A percentile compares a stretch with the other conserved stretches of the same genome.
phyloP scores from a whole-genome alignment of 2,797 vertebrate genomes.

The Pogoniulus pusillus region DNA sequence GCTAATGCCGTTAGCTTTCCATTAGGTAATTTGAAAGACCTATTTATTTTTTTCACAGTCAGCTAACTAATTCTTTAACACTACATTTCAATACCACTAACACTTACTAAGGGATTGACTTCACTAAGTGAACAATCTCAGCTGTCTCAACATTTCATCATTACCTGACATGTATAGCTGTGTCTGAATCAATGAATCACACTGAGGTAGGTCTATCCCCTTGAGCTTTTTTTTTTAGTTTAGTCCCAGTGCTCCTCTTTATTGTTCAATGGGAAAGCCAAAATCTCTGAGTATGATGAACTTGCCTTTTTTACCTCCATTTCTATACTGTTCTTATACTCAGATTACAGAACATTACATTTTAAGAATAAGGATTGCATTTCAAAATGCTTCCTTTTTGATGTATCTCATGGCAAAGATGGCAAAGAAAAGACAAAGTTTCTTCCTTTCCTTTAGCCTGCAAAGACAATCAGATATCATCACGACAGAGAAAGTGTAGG shows the following conservation, averaged over 20 bases:
- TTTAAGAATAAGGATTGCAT: not conserved
- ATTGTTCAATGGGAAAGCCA: not conserved
- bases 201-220: slow-evolving; percentile 16
- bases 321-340: not conserved
- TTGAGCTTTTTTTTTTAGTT: not conserved
- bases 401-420: not conserved
- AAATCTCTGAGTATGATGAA: not conserved
- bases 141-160: slow-evolving; percentile 62
- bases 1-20: slow-evolving; percentile 63
- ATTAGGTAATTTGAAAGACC: slow-evolving; percentile 63
- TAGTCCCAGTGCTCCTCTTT: not conserved
- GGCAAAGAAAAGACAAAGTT: not conserved
- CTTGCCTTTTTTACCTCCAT: not conserved
- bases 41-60: slow-evolving; percentile 46
- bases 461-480: not conserved
- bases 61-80: slow-evolving; percentile 66
- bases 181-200: slow-evolving; percentile 47
- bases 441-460: not conserved
- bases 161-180: slow-evolving; percentile 37
- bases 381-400: not conserved
- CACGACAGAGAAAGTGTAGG: not conserved
- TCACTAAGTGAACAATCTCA: slow-evolving; percentile 62
- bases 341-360: not conserved
- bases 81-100: slow-evolving; percentile 60
- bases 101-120: slow-evolving; percentile 59